Evolutionary conservation across 2,797 vertebrate species (phyloP).

Genomic region (Coregonus sp.): DNA sequence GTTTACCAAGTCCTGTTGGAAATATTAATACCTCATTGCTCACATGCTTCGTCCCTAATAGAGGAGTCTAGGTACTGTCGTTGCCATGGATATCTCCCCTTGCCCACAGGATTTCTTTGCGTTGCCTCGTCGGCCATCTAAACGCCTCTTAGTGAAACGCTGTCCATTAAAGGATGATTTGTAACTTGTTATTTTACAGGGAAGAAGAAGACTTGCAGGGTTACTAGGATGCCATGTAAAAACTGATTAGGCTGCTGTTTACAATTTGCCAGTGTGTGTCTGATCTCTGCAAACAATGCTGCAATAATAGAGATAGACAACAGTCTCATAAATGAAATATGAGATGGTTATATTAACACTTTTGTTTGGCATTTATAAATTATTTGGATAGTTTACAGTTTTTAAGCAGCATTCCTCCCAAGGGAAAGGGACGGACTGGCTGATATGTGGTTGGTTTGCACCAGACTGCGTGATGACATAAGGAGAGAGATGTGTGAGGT

Average conservation of each 20-base stretch:
- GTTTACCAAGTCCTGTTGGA: neutral
- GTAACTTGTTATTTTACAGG: neutral
- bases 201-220: neutral
- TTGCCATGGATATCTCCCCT: constrained; percentile 18
- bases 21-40: constrained; percentile 24
- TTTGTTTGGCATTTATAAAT: neutral
- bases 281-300: neutral
- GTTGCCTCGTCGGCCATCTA: neutral
- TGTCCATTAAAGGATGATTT: constrained; percentile 1
- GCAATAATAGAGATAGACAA: neutral
- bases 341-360: neutral
- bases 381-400: neutral
- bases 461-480: no score
- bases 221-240: neutral
- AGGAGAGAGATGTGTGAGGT: neutral
- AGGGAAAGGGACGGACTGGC: neutral
- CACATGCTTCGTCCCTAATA: constrained; percentile 2
- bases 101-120: neutral
- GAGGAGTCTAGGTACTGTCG: constrained; percentile 1
- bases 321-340: neutral
- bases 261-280: neutral
- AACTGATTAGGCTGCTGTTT: neutral
- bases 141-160: neutral
- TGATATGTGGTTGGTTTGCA: neutral
- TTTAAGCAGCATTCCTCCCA: neutral